Evolutionary conservation across 2,888 invertebrate species (phyloP).

Genomic region (Drosophila parthenogenetica): DNA sequence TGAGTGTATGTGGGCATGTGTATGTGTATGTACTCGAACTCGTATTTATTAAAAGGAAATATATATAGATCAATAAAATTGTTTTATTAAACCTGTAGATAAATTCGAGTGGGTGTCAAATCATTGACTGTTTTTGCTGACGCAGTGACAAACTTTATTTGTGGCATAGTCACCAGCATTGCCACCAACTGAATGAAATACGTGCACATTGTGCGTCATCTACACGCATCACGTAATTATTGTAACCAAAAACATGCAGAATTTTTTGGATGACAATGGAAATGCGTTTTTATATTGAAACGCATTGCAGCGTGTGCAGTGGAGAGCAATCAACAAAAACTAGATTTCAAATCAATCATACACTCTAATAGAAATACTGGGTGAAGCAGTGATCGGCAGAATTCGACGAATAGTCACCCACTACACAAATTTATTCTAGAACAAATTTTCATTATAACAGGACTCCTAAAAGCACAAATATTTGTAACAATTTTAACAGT

Average conservation of each 20-base stretch:
- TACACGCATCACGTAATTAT: conserved; percentile 28
- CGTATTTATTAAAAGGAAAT: conserved; percentile 8
- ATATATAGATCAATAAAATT: conserved; percentile 1
- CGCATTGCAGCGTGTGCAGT: conserved; percentile 4
- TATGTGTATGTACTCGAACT: conserved; percentile 1
- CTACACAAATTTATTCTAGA: too few relatives aligned
- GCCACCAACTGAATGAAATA: conserved; percentile 14
- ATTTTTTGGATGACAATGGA: conserved; percentile 28
- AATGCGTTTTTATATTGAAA: conserved; percentile 18
- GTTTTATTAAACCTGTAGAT: conserved; percentile 7
- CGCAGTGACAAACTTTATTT: conserved; percentile 9
- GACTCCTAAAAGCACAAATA: too few relatives aligned
- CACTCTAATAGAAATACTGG: background rate
- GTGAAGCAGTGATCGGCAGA: too few relatives aligned
- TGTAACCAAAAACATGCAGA: conserved; percentile 22
- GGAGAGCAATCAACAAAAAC: conserved; percentile 21
- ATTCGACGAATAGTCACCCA: too few relatives aligned
- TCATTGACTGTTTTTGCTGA: conserved; percentile 1
- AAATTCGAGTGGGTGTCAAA: conserved; percentile 10
- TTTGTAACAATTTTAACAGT: too few relatives aligned
- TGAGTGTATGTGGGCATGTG: too few relatives aligned
- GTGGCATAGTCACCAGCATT: conserved; percentile 4
- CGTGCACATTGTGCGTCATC: conserved; percentile 38
- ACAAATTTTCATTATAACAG: too few relatives aligned
- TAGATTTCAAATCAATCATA: conserved; percentile 46